These are phyloP conservation scores for Anastatus disparis DNA, from an alignment of 1,140 invertebrate genomes.

Conservation along the genomic window DNA sequence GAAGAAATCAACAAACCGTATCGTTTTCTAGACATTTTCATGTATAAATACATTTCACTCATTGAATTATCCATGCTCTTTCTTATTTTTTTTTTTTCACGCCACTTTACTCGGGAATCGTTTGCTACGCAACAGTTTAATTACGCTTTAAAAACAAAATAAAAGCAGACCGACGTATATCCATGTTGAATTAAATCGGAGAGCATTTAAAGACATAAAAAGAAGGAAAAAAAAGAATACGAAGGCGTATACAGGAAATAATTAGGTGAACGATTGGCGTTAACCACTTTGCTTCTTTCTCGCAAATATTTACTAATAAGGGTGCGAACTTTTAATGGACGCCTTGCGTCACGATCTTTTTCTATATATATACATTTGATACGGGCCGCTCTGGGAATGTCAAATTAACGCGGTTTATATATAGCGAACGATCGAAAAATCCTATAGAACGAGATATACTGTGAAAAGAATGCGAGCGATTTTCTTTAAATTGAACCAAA, in stretches of 20 bases:
- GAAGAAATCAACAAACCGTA: background rate
- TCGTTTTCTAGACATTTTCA: no score
- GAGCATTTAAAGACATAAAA: background rate
- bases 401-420: constrained; percentile 27
- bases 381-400: background rate
- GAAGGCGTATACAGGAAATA: constrained; percentile 9
- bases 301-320: constrained; percentile 30
- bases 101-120: background rate
- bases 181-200: background rate
- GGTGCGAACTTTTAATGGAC: background rate
- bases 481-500: background rate
- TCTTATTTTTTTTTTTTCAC: background rate
- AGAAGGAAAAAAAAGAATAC: background rate
- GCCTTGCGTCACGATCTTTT: background rate
- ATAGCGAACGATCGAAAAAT: no score
- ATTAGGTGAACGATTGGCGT: constrained; percentile 23
- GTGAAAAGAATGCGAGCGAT: no score
- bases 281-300: background rate
- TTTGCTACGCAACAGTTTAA: background rate
- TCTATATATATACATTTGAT: background rate
- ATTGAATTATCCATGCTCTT: constrained; percentile 13
- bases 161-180: background rate
- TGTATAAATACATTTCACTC: background rate
- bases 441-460: no score
- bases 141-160: background rate